Evolutionary conservation across 2,113 vertebrate genomes (phyloP), one percentile per base, ranked within the genome.

Genomic region (Lichenostomus cassidix): DNA sequence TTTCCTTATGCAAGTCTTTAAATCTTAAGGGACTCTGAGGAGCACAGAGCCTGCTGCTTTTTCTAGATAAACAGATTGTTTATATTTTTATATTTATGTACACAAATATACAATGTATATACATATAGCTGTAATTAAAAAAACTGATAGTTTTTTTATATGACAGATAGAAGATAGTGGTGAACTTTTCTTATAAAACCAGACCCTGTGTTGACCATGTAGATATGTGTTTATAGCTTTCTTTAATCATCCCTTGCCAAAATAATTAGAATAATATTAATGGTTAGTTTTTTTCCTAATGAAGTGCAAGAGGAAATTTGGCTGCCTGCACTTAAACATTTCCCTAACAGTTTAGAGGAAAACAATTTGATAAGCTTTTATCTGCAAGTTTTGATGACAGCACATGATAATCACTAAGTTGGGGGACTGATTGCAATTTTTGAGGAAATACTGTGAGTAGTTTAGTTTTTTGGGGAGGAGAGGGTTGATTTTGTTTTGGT

Each of bases 91-190:
- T 71, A 35, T 18, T 60, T 60, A 3, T 1, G 23, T 2, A 33
- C 15, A 12, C 2, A 37, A 8, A 21, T 41, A 10, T 7, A 22
- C 44, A 58, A 42, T 12, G 4, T 74, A 25, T 68, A 4, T 28
- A 3, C 0, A 1, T 28, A 0, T 2, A n/a, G 56, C 13, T 83
- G 21, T 39, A 17, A 59, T 31, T 8, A 7, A 20, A 67, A 55
- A 13, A 37, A 8, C 11, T 47, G 16, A 3, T 3, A 0, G 1
- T 6, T 35, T 44, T 46, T 55, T 37, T 3, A 53, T 35, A 39
- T 47, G 69, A 12, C n/a, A 17, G n/a, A 17, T 22, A 22, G 20
- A 41, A 82, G 28, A 21, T 0, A 46, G 39, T 16, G 76, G 52
- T 39, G 35, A 52, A 7, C 24, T 42, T 33, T 10, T 27, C 47